phyloP scores from a whole-genome alignment of 2,113 vertebrate species.

The Xiphophorus couchianus region DNA sequence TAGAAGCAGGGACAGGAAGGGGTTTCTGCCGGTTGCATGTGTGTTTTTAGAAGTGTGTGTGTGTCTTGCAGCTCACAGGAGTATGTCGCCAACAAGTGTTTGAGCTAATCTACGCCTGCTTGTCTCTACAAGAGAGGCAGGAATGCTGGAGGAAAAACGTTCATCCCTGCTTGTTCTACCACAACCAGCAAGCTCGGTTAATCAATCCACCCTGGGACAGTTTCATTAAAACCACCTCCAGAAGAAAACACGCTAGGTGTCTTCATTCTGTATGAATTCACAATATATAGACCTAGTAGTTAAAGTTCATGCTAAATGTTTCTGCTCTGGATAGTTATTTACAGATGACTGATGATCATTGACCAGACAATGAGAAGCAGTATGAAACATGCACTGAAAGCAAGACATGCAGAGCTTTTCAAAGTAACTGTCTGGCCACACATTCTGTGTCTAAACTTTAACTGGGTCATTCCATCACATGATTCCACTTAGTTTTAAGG shows the following conservation, averaged over 20 bases:
- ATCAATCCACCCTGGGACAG: slow-evolving; percentile 35
- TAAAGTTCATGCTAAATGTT: background rate
- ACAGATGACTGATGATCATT: background rate
- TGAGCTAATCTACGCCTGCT: slow-evolving; percentile 38
- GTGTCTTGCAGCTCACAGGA: slow-evolving; percentile 42
- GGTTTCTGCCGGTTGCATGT: slow-evolving; percentile 50
- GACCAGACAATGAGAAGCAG: background rate
- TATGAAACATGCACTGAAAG: background rate
- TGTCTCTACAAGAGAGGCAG: slow-evolving; percentile 5
- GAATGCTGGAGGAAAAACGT: slow-evolving; percentile 30
- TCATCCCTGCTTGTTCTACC: slow-evolving; percentile 40
- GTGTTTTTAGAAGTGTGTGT: slow-evolving; percentile 23
- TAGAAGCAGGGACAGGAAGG: slow-evolving; percentile 70
- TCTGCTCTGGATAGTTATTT: background rate
- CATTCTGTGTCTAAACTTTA: background rate
- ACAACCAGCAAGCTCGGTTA: slow-evolving; percentile 45
- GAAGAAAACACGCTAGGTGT: background rate
- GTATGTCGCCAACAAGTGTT: slow-evolving; percentile 48
- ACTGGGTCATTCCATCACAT: no score
- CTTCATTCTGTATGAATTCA: background rate
- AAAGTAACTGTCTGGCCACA: background rate
- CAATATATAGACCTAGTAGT: background rate
- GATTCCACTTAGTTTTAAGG: no score
- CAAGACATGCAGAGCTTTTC: background rate
- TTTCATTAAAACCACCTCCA: background rate